Base-by-base conservation (phyloP, 2,113 vertebrate species). In the Rafetus swinhoei region DNA sequence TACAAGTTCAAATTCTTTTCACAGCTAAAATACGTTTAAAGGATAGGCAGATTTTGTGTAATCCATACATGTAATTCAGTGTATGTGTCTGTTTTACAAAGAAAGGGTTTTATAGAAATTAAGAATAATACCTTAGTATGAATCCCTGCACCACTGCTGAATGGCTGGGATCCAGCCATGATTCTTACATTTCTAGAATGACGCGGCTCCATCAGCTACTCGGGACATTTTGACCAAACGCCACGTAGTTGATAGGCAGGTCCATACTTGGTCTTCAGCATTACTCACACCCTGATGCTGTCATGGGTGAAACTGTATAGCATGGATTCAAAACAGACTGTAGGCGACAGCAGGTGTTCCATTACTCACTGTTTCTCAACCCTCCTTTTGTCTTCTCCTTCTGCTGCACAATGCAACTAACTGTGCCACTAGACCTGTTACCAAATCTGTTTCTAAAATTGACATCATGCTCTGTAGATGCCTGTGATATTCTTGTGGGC, bases 251-350 rank as follows among this genome's bases (percentile, higher is more conserved):
- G 97, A 94, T 88, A 87, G 95, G 56, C 93, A 92, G 84, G 83
- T 93, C 95, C 90, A 18, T 74, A 86, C 93, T 97, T 95, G 93
- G 79, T 90, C 80, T 65, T 95, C 82, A 82, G 84, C 77, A 87
- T 97, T 96, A 91, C 90, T 96, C 93, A 95, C 79, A 57, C 90
- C 85, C 91, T 88, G 90, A 74, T 93, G 86, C 94, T 94, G 93
- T 96, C 82, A 88, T 72, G 95, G 97, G 82, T 97, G 96, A 97
- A 98, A 98, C 89, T 89, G 86, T 96, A 96, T 95, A 96, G 97
- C 92, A 39, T 16, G 90, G 87, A 85, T 93, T 96, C 85, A 84
- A 5, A 87, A 84, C 13, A n/a, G 90, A 83, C 96, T 89, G n/a
- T 96, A 96, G 94, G 95, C 95, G 96, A 97, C 91, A 95, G 94